Evolutionary conservation across 35 echinoderm and acorn worm species (phyloP).

Genomic region (Apostichopus parvimensis): DNA sequence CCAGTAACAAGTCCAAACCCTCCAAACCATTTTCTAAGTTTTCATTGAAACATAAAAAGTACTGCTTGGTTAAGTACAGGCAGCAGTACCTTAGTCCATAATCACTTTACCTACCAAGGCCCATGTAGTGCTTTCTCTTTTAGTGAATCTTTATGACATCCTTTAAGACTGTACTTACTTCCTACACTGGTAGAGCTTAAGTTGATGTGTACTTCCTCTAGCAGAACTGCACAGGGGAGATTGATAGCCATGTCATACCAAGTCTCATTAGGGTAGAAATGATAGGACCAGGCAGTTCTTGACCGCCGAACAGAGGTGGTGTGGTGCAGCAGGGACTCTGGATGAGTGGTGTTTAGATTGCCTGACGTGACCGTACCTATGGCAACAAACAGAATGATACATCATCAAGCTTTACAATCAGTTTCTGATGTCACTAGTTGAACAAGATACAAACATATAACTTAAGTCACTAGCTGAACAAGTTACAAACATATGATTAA

Average conservation of each 20-base stretch:
- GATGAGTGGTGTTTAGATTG: slow-evolving; percentile 83
- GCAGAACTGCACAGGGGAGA: slow-evolving; percentile 84
- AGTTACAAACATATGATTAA: not conserved
- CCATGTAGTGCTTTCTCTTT: not conserved
- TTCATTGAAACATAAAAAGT: no score
- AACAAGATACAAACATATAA: not conserved
- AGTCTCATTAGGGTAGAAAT: slow-evolving; percentile 93
- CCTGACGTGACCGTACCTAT: slow-evolving; percentile 84
- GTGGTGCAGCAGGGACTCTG: slow-evolving; percentile 85
- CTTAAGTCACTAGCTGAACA: not conserved
- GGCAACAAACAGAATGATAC: not conserved
- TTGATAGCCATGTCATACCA: slow-evolving; percentile 98
- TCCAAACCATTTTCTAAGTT: no score
- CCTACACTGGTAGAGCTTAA: slow-evolving; percentile 84
- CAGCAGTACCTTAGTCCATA: not conserved
- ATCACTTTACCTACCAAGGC: not conserved
- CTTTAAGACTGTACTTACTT: slow-evolving; percentile 64
- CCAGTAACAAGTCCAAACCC: no score
- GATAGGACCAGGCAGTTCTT: slow-evolving; percentile 93
- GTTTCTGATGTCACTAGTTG: no score
- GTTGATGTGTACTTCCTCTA: slow-evolving; percentile 92
- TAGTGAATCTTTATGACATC: no score
- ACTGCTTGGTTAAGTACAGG: no score
- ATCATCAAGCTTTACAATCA: not conserved
- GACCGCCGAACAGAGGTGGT: slow-evolving; percentile 79